Conservation (phyloP, 2,888 invertebrate species). For the Eristalis intricaria region DNA sequence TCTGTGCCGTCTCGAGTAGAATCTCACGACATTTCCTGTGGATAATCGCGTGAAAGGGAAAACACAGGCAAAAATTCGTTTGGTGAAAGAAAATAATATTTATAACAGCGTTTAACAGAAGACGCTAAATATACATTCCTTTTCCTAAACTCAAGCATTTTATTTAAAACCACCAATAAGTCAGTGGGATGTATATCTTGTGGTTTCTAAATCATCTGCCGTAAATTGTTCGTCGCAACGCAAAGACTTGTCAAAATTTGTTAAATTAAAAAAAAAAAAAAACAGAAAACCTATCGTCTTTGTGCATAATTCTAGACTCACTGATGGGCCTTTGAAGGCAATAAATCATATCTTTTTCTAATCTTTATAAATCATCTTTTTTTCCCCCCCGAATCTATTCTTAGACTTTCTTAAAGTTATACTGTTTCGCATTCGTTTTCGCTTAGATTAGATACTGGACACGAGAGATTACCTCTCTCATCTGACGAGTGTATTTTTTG, state of each 20-base stretch:
- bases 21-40: constrained; percentile 3
- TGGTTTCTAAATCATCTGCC: constrained; percentile 3
- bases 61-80: neutral
- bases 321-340: neutral
- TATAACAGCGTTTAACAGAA: constrained; percentile 22
- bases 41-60: constrained; percentile 10
- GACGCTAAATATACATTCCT: neutral
- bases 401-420: neutral
- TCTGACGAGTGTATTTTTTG: neutral
- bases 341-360: constrained; percentile 20
- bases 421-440: neutral
- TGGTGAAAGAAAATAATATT: constrained; percentile 1
- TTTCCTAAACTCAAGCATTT: neutral
- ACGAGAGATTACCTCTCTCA: neutral
- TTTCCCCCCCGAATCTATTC: constrained; percentile 9
- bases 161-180: constrained; percentile 13
- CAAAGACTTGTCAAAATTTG: neutral
- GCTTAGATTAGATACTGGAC: constrained; percentile 11
- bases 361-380: constrained; percentile 8
- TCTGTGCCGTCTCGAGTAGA: neutral
- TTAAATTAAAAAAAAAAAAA: too few relatives aligned
- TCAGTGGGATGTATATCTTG: neutral
- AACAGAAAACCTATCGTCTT: too few relatives aligned
- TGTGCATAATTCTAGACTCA: neutral
- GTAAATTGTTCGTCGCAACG: constrained; percentile 10